Conservation (phyloP, 64 coral and sea anemone species). For the Stylophora pistillata region DNA sequence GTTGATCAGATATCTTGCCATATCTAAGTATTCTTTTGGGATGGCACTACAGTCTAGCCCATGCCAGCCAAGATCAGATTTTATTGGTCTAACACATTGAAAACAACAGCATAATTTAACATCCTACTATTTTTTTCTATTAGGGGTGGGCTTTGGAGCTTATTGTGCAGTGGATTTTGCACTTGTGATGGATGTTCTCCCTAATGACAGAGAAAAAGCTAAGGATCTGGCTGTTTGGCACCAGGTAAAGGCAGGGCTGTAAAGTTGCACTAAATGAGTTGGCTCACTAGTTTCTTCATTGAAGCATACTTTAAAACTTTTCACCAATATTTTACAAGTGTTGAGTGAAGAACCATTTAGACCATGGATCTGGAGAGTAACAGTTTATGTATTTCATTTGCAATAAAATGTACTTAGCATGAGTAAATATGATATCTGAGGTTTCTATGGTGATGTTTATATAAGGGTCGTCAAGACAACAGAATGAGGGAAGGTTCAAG, state of each 20-base stretch:
- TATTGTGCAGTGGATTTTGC: constrained; percentile 99
- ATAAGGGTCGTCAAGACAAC: too few species aligned
- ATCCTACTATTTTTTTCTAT: not conserved
- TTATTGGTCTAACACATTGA: not conserved
- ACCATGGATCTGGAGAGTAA: too few species aligned
- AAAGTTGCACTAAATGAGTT: not conserved
- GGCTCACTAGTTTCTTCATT: too few species aligned
- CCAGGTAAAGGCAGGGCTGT: constrained; percentile 64
- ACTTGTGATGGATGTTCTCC: constrained; percentile 97
- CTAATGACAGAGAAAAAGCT: constrained; percentile 93
- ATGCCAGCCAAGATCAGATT: not conserved
- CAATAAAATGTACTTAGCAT: too few species aligned
- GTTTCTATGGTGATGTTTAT: too few species aligned
- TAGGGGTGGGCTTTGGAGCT: constrained; percentile 94
- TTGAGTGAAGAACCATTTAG: too few species aligned
- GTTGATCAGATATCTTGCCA: not conserved
- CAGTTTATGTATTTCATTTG: too few species aligned
- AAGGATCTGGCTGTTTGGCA: constrained; percentile 99
- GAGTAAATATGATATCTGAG: too few species aligned
- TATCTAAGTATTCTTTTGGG: not conserved
- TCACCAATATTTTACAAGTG: too few species aligned
- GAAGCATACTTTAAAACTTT: too few species aligned
- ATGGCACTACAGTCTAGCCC: not conserved
- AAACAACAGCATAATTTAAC: not conserved
- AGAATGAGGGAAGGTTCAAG: too few species aligned